Evolutionary conservation across 2,113 vertebrate species (phyloP), one percentile per base, ranked within the genome.

Genomic region (Leptodactylus fuscus): DNA sequence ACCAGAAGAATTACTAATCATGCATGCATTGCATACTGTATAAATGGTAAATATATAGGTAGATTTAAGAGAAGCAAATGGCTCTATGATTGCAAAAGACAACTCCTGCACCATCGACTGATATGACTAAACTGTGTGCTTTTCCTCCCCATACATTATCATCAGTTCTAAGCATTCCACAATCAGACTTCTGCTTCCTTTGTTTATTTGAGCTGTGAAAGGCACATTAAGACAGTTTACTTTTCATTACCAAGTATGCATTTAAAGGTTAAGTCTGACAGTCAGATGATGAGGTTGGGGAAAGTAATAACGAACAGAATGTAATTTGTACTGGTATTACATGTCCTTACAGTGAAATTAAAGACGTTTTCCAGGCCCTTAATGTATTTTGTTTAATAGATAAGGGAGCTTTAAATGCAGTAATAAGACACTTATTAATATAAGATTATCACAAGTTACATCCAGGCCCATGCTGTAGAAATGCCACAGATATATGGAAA

Each of bases 161-260:
- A 46, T 83, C 69, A 75, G 5, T n/a, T 83, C 51, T 74, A 53
- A 46, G 48, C 74, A 85, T 85, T 85, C 83, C 58, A 77, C 73
- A 84, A 77, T 84, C 73, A 85, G 60, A 78, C 38, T 67, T 77
- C 41, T 77, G 46, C 60, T 85, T 78, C 74, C 83, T 77, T 67
- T 78, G 83, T 85, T 85, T 85, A 78, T 85, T 78, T 78, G 29
- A 78, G 46, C 73, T 51, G 44, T 85, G 73, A 85, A 77, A 69
- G 74, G 83, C 60, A 67, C 58, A 78, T 77, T 78, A 53, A 65
- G 29, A 67, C 53, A 78, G 83, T 85, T 85, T 85, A 85, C 83
- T 85, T 85, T 85, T 85, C 55, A 78, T 85, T 78, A 78, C 18
- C 34, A 83, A 83, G 70, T 75, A 75, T 69, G 58, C 65, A 67